Evolutionary conservation across 2,888 invertebrate species (phyloP).

Genomic region (Tetranychus truncatus): DNA sequence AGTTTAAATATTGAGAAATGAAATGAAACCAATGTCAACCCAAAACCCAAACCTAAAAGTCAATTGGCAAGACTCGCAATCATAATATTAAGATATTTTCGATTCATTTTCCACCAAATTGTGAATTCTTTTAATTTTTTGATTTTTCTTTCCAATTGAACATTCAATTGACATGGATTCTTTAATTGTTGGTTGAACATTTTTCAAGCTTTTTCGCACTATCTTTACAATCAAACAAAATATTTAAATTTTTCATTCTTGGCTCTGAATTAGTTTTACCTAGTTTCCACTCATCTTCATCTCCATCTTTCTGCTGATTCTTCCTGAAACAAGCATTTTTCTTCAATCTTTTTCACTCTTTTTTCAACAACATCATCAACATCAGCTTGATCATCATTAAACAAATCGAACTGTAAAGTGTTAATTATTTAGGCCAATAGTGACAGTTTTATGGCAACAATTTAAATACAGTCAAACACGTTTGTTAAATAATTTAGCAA

Average conservation of each 20-base stretch:
- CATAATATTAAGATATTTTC: too few relatives aligned
- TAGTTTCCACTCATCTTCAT: neutral
- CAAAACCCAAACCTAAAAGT: too few relatives aligned
- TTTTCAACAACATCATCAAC: neutral
- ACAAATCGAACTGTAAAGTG: neutral
- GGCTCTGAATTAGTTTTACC: neutral
- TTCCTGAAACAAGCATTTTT: neutral
- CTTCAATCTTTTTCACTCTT: too few relatives aligned
- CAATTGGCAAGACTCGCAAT: too few relatives aligned
- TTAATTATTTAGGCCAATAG: neutral
- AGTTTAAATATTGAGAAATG: too few relatives aligned
- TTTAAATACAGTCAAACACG: neutral
- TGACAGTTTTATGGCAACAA: slow-evolving; percentile 1
- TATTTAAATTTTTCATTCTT: neutral
- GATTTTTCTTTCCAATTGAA: neutral
- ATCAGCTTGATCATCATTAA: neutral
- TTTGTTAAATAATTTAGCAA: neutral
- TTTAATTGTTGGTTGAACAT: neutral
- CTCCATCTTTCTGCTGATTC: neutral
- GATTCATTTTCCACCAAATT: too few relatives aligned
- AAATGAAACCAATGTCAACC: too few relatives aligned
- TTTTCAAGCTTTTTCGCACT: neutral
- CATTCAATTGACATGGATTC: neutral
- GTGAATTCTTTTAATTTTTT: too few relatives aligned
- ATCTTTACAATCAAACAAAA: neutral